These are phyloP conservation scores for Parapristionchus giblindavisi DNA, from an alignment of 2,888 invertebrate species.

Conservation along the genomic window DNA sequence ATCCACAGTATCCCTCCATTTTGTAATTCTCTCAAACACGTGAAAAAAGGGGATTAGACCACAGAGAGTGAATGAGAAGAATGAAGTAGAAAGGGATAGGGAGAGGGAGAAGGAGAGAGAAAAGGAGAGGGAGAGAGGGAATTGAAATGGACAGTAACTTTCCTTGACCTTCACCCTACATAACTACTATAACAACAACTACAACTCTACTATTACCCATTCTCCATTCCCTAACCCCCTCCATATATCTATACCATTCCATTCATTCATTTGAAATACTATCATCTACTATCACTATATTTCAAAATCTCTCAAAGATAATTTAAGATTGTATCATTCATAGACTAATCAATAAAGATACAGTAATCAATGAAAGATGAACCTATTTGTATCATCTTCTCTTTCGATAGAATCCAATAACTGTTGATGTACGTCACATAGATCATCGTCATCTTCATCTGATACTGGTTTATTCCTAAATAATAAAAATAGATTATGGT, in stretches of 20 bases:
- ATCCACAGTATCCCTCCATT: background rate
- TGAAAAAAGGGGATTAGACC: background rate
- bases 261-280: background rate
- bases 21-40: background rate
- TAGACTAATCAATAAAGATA: too few species aligned
- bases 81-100: background rate
- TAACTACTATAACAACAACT: background rate
- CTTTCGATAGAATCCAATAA: background rate
- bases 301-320: background rate
- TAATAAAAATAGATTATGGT: background rate
- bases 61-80: too few species aligned
- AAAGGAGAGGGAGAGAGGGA: background rate
- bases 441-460: background rate
- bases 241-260: background rate
- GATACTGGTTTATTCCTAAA: background rate
- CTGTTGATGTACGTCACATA: slow-evolving; percentile 5
- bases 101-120: background rate
- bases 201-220: background rate
- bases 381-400: background rate
- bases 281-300: too few species aligned
- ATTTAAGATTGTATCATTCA: background rate
- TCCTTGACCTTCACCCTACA: background rate
- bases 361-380: background rate
- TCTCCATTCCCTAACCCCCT: background rate
- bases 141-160: background rate